phyloP scores from a whole-genome alignment of 2,797 vertebrate genomes.

The Buphagus erythrorhynchus region DNA sequence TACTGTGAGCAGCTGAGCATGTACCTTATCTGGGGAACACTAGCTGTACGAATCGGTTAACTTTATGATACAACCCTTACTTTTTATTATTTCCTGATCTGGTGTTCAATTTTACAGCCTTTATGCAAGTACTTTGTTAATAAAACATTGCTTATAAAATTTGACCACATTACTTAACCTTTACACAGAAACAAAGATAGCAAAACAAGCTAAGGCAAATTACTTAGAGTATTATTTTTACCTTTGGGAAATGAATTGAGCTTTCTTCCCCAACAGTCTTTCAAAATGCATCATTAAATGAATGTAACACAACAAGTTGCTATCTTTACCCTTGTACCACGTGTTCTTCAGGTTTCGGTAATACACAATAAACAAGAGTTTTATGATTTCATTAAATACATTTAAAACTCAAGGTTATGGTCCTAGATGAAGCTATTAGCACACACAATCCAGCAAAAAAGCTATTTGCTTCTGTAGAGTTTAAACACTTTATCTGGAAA shows the following conservation, averaged over 20 bases:
- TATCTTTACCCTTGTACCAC: background rate
- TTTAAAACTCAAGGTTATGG: background rate
- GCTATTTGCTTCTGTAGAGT: background rate
- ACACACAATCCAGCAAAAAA: background rate
- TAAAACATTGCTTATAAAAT: slow-evolving; percentile 61
- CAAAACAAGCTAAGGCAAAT: slow-evolving; percentile 33
- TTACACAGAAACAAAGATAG: slow-evolving; percentile 39
- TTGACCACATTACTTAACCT: slow-evolving; percentile 51
- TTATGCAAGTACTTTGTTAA: slow-evolving; percentile 35
- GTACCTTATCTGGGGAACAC: slow-evolving; percentile 33
- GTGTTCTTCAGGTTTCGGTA: slow-evolving; percentile 43
- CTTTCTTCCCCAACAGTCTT: background rate
- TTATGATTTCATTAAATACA: slow-evolving; percentile 50
- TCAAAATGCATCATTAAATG: slow-evolving; percentile 23
- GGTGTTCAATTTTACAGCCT: slow-evolving; percentile 56
- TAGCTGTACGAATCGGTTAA: slow-evolving; percentile 38
- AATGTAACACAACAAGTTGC: background rate
- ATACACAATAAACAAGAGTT: slow-evolving; percentile 53
- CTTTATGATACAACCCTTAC: slow-evolving; percentile 52
- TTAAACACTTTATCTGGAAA: slow-evolving; percentile 19
- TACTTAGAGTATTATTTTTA: slow-evolving; percentile 30
- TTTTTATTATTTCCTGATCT: slow-evolving; percentile 63
- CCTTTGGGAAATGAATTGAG: slow-evolving; percentile 11
- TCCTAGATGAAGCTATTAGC: slow-evolving; percentile 15
- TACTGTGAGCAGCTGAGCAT: background rate